Percentiles rank a stretch among this genome's conserved stretches.
phyloP scores from a whole-genome alignment of 2,888 invertebrate species.

The Cinara cedri region DNA sequence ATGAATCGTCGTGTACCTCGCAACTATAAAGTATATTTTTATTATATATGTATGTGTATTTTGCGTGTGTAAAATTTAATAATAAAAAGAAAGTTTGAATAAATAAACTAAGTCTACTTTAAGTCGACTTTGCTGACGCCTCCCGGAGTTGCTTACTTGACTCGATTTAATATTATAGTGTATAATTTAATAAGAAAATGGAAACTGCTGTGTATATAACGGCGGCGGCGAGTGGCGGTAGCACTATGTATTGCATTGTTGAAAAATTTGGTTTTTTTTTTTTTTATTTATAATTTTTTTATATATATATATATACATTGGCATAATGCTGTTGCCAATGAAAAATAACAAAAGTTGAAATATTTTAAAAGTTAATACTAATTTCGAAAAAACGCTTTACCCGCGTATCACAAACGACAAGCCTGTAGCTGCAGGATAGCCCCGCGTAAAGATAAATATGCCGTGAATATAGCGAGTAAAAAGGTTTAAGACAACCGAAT shows the following conservation, averaged over 20 bases:
- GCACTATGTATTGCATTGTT: neutral
- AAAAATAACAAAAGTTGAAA: conserved; percentile 30
- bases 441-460: conserved; percentile 10
- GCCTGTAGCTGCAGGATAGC: neutral
- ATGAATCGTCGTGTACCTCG: conserved; percentile 28
- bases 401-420: conserved; percentile 14
- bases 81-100: conserved; percentile 44
- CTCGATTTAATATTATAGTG: conserved; percentile 39
- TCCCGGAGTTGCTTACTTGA: conserved; percentile 20
- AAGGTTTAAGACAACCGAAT: conserved; percentile 25
- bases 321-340: conserved; percentile 7
- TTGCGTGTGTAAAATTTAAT: conserved; percentile 39
- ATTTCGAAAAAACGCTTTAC: conserved; percentile 3
- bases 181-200: conserved; percentile 52
- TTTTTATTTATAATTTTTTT: conserved; percentile 27
- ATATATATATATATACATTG: neutral
- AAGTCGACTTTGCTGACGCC: conserved; percentile 26
- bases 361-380: conserved; percentile 15
- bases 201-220: conserved; percentile 57
- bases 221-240: no score
- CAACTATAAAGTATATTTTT: conserved; percentile 36
- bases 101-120: conserved; percentile 43
- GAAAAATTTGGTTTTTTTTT: conserved; percentile 16
- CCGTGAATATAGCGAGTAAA: conserved; percentile 9
- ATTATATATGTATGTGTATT: conserved; percentile 3